phyloP scores from a whole-genome alignment of 2,888 invertebrate species.

The Scaptomyza tumidula region DNA sequence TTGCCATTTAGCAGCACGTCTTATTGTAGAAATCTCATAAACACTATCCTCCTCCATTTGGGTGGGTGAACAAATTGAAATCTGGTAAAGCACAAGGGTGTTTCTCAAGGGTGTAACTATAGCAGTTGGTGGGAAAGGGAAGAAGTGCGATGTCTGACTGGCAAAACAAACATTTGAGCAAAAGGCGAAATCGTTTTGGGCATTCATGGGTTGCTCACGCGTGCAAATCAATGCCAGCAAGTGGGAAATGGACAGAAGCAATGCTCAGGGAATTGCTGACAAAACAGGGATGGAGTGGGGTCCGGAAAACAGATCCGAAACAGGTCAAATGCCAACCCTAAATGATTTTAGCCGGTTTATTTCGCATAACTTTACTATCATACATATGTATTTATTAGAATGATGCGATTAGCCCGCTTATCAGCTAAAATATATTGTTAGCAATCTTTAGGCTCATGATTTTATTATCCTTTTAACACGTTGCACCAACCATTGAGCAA shows the following conservation, averaged over 20 bases:
- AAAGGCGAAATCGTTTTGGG: constrained; percentile 30
- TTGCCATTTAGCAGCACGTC: constrained; percentile 47
- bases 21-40: constrained; percentile 73
- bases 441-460: neutral
- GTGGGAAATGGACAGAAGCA: constrained; percentile 35
- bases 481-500: too few species aligned
- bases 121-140: neutral
- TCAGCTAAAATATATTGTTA: neutral
- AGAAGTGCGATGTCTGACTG: constrained; percentile 28
- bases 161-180: constrained; percentile 48
- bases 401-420: constrained; percentile 31
- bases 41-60: constrained; percentile 71
- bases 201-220: constrained; percentile 65
- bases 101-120: constrained; percentile 30
- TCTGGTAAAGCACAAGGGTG: constrained; percentile 75
- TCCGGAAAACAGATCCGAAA: constrained; percentile 10
- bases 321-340: constrained; percentile 32
- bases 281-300: neutral
- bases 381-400: constrained; percentile 26
- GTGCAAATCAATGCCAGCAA: constrained; percentile 67
- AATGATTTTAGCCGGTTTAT: constrained; percentile 15
- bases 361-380: neutral
- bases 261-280: neutral
- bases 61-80: constrained; percentile 80
- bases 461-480: neutral